Conservation (phyloP, 2,797 vertebrate species). For the Myotis planiceps region DNA sequence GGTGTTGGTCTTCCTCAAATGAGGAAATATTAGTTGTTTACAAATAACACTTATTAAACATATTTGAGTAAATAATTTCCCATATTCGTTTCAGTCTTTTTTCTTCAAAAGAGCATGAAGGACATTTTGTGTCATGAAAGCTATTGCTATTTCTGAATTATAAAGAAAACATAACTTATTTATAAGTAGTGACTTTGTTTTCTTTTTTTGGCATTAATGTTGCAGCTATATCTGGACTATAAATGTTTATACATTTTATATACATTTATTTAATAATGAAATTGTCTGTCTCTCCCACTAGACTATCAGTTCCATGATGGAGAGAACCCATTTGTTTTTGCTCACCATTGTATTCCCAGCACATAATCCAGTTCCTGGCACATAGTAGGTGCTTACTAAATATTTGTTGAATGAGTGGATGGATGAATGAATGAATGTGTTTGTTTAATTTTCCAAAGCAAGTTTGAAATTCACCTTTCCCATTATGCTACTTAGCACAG, state of each 20-base stretch:
- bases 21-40: neutral
- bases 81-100: neutral
- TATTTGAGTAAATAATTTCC: neutral
- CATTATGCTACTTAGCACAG: neutral
- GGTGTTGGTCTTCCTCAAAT: neutral
- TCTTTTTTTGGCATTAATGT: neutral
- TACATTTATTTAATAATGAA: constrained; percentile 47
- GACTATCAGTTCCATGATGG: constrained; percentile 26
- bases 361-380: constrained; percentile 46
- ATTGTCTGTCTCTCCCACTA: constrained; percentile 51
- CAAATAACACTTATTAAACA: neutral
- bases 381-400: constrained; percentile 54
- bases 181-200: constrained; percentile 21
- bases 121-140: neutral
- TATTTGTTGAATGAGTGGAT: constrained; percentile 47
- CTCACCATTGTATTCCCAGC: constrained; percentile 46
- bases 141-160: constrained; percentile 13
- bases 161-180: neutral
- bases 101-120: neutral
- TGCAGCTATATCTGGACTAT: neutral
- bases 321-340: constrained; percentile 60
- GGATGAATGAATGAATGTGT: neutral
- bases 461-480: neutral
- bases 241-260: neutral
- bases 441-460: constrained; percentile 41